A percentile compares a stretch with the other conserved stretches of the same genome.
Evolutionary conservation across 2,113 vertebrate species (phyloP).

Genomic region (Hippocampus abdominalis): DNA sequence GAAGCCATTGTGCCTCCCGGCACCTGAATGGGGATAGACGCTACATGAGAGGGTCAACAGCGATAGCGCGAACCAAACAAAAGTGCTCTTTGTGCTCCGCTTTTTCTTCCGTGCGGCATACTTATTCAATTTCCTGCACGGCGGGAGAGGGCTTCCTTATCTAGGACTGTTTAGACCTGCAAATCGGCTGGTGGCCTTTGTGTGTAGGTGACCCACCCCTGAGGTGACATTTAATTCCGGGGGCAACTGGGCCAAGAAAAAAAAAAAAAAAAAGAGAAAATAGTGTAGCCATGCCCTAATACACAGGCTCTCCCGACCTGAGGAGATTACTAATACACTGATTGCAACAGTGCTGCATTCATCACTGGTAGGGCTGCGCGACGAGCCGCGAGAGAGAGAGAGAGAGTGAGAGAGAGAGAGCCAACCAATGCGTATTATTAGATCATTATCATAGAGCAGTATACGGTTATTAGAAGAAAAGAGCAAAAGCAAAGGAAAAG

Average conservation of each 20-base stretch:
- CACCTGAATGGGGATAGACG: slow-evolving; percentile 44
- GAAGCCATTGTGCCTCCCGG: slow-evolving; percentile 47
- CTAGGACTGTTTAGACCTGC: slow-evolving; percentile 70
- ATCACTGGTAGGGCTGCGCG: slow-evolving; percentile 23
- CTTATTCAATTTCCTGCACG: slow-evolving; percentile 72
- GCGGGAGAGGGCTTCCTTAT: slow-evolving; percentile 67
- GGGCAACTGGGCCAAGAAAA: slow-evolving; percentile 50
- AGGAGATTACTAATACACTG: slow-evolving; percentile 65
- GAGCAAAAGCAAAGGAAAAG: slow-evolving; percentile 19
- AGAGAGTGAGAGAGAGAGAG: slow-evolving; percentile 19
- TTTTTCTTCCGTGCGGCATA: slow-evolving; percentile 42
- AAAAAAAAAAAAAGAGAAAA: slow-evolving; percentile 61
- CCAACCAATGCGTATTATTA: slow-evolving; percentile 33
- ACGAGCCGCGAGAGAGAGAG: not conserved
- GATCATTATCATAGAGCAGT: slow-evolving; percentile 32
- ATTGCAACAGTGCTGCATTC: slow-evolving; percentile 57
- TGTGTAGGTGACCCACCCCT: slow-evolving; percentile 70
- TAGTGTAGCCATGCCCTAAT: slow-evolving; percentile 60
- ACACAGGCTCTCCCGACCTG: slow-evolving; percentile 52
- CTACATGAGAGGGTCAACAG: slow-evolving; percentile 57
- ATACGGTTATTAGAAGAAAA: slow-evolving; percentile 24
- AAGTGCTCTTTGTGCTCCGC: slow-evolving; percentile 64
- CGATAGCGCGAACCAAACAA: slow-evolving; percentile 67
- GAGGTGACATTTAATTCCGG: slow-evolving; percentile 72
- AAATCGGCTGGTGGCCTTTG: slow-evolving; percentile 68